Evolutionary conservation across 1,140 invertebrate genomes (phyloP).

Genomic region (Macrosteles quadrilineatus): DNA sequence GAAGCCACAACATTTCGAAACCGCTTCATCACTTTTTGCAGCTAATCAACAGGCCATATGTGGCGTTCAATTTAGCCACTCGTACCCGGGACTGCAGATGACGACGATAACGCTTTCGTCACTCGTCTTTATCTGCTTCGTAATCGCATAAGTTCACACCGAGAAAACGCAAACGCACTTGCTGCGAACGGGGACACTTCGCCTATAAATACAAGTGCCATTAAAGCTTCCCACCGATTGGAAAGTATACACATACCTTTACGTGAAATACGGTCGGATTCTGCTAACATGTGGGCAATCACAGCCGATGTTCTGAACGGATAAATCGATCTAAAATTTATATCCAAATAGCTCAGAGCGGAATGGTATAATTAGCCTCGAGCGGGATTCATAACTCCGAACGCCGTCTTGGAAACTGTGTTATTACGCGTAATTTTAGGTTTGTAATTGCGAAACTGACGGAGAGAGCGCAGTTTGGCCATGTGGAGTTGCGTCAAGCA

Average conservation of each 20-base stretch:
- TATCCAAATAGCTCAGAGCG: conserved; percentile 22
- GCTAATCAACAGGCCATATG: not conserved
- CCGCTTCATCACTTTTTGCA: too few relatives aligned
- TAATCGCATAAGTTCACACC: not conserved
- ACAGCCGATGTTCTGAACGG: not conserved
- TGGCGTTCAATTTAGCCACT: not conserved
- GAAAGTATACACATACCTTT: conserved; percentile 18
- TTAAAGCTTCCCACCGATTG: conserved; percentile 13
- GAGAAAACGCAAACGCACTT: not conserved
- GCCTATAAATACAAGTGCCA: conserved; percentile 19
- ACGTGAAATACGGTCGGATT: conserved; percentile 13
- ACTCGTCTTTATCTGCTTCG: conserved; percentile 1
- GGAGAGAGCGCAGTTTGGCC: too few relatives aligned
- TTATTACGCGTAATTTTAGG: conserved; percentile 22
- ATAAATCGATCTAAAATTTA: conserved; percentile 20
- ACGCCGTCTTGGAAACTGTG: conserved; percentile 11
- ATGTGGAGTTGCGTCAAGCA: too few relatives aligned
- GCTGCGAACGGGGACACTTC: not conserved
- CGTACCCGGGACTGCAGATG: not conserved
- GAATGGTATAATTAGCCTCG: conserved; percentile 14
- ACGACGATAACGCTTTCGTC: conserved; percentile 3
- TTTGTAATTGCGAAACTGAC: conserved; percentile 17
- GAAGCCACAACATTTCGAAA: too few relatives aligned
- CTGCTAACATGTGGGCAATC: not conserved
- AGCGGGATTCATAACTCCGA: conserved; percentile 18